Base-by-base conservation (phyloP, 1,140 invertebrate genomes). In the Cyclina sinensis region DNA sequence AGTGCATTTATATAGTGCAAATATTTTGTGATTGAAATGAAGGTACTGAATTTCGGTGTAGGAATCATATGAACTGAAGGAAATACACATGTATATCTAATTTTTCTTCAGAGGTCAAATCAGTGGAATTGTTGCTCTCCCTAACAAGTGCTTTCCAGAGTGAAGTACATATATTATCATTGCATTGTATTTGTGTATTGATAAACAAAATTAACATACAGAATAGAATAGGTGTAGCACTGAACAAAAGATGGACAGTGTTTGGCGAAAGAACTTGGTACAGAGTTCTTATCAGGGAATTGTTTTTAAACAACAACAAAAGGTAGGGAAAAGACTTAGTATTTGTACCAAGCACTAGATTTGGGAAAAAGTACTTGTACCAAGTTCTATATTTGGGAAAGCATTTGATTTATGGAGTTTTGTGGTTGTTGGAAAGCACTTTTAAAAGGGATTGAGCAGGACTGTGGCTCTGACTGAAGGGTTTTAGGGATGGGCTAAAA, bases 1-100 rank as follows among this genome's bases (percentile, higher is more conserved):
- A 57, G 14, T 21, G 7, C 14, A 7, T 21, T n/a, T 57, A n/a
- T 18, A n/a, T 21, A 4, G 3, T 11, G 51, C 3, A 4, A 4
- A 62, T 1, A 27, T 27, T 27, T 62, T 62, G 14, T 62, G 57
- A 24, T 27, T 27, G 57, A 62, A 62, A 62, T 62, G 57, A 62
- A 62, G 57, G 57, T 62, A n/a, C 27, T 5, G 57, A 62, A 4
- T 62, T 62, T 62, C 57, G 57, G 57, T 62, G 57, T 62, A 62
- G 7, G 57, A 62, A 4, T 62, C 27, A 27, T 62, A 27, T 5
- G 27, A 27, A 27, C 1, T 62, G 57, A 62, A 62, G 57, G 24
- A 43, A 43, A 62, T 27, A 4, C n/a, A n/a, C n/a, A n/a, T n/a
- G n/a, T n/a, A n/a, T n/a, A n/a, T n/a, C n/a, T 62, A 7, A 7